phyloP scores from a whole-genome alignment of 2,797 vertebrate genomes.

The Pseudochaenichthys georgianus region DNA sequence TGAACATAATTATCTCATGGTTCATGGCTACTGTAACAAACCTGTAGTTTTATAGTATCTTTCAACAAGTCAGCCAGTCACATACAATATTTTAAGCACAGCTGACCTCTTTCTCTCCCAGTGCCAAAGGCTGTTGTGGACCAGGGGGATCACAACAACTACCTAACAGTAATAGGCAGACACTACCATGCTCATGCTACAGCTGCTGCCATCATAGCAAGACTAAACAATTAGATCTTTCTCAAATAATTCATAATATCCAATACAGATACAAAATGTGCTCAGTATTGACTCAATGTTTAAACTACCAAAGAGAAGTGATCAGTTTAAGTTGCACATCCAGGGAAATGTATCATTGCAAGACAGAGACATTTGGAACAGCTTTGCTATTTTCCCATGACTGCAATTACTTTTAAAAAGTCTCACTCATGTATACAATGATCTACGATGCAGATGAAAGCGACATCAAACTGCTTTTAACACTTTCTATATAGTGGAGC shows the following conservation, averaged over 20 bases:
- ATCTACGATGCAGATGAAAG: neutral
- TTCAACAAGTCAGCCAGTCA: constrained; percentile 46
- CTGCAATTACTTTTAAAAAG: neutral
- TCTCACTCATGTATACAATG: neutral
- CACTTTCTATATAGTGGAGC: neutral
- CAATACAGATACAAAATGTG: neutral
- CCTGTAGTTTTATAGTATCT: constrained; percentile 56
- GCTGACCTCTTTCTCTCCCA: constrained; percentile 31
- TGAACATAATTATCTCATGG: constrained; percentile 70
- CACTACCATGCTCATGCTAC: constrained; percentile 6
- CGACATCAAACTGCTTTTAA: neutral
- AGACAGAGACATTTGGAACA: neutral
- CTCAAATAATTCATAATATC: neutral
- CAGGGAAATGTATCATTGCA: neutral
- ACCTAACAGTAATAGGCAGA: constrained; percentile 1
- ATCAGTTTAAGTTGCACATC: neutral
- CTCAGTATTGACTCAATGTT: neutral
- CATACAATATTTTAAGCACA: constrained; percentile 48
- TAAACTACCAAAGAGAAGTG: neutral
- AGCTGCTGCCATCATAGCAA: neutral
- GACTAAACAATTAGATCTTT: neutral
- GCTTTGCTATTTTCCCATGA: neutral
- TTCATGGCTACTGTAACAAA: constrained; percentile 58
- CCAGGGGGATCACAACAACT: constrained; percentile 21
- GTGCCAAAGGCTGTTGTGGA: constrained; percentile 32